Evolutionary conservation across 23 tunicate genomes (phyloP), one percentile per base, ranked within the genome.

Genomic region (Trididemnum clinides): DNA sequence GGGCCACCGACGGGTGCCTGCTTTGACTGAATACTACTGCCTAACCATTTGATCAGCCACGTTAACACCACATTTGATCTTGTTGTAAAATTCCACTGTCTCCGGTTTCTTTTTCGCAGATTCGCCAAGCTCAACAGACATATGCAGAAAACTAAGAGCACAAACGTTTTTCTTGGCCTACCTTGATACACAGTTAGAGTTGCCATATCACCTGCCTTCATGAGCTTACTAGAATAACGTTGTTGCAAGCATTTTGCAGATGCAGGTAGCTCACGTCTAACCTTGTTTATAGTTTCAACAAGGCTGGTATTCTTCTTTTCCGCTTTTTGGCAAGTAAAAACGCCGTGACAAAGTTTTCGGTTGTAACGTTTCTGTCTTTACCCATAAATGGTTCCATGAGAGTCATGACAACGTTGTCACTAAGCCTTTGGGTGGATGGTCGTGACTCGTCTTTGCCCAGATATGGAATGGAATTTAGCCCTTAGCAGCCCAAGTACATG

Each of bases 41-140:
- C n/a, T n/a, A n/a, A 74, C 7, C 80, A 74, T 74, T 74, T 74
- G 31, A 57, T 37, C 80, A 74, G 80, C 80, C 19, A 57, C 22
- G 39, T 74, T 57, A 22, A 74, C 57, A 28, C 80, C 80, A 74
- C 59, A 57, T 44, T 74, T 35, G 28, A 57, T 74, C 19, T 29
- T 5, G 31, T 74, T 74, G 39, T 74, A 21, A 27, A 36, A 37
- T 21, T 36, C 36, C 12, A 74, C 38, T 22, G 80, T 57, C 38
- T 74, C 80, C 7, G 80, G 80, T 37, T 66, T n/a, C n/a, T n/a
- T 66, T 66, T 66, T 66, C 37, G 75, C 36, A 4, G 30, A 36
- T 4, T 31, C 2, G 36, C 31, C 37, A 37, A 29, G 6, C n/a
- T 29, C 75, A 66, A 31, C 75, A 29, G 75, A 37, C 30, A 37